Conservation (phyloP, 2,888 invertebrate genomes). For the Eulithis prunata region DNA sequence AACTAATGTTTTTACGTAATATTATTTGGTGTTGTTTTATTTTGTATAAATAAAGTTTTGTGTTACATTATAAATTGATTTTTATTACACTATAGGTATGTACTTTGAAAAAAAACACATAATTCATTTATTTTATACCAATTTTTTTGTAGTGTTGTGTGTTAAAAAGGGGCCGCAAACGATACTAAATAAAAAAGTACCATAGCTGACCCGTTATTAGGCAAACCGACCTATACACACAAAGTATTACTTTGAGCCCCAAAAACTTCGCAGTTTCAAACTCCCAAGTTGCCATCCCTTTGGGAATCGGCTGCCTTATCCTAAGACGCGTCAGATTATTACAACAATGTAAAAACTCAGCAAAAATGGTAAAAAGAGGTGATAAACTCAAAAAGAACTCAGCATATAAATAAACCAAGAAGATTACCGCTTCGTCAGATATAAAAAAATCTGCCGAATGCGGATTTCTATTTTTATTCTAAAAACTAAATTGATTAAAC, state of each 20-base stretch:
- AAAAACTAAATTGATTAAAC: no score
- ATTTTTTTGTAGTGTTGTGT: not conserved
- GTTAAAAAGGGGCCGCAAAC: no score
- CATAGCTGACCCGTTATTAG: not conserved
- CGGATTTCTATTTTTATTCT: no score
- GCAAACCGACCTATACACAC: constrained; percentile 13
- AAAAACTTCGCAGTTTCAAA: constrained; percentile 16
- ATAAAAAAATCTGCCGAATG: no score
- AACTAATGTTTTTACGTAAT: not conserved
- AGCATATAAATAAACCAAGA: no score
- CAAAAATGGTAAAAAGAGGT: no score
- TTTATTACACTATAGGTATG: not conserved
- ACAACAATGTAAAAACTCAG: no score
- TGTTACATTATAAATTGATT: constrained; percentile 9
- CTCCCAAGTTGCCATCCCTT: constrained; percentile 9
- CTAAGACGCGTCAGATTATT: not conserved
- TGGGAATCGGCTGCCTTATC: not conserved
- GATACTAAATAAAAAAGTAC: not conserved
- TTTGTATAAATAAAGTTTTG: constrained; percentile 23
- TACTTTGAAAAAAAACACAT: no score
- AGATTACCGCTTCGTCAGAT: no score
- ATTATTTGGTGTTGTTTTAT: constrained; percentile 9
- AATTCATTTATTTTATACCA: no score
- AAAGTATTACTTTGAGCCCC: constrained; percentile 5
- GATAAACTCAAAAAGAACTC: no score